Evolutionary conservation across 2,113 vertebrate genomes (phyloP).

Genomic region (Thymallus thymallus): DNA sequence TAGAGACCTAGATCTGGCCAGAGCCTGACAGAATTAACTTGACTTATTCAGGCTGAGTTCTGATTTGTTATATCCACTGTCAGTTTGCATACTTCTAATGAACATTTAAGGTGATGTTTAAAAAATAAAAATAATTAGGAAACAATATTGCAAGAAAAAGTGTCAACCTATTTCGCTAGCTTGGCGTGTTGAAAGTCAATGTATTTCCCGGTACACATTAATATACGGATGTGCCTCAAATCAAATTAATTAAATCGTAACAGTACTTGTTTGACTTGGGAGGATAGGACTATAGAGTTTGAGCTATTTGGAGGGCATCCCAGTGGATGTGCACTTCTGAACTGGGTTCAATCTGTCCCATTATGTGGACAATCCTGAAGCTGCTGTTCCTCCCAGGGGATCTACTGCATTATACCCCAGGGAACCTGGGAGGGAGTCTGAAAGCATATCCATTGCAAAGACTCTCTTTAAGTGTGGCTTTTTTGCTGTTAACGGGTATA

Average conservation of each 20-base stretch:
- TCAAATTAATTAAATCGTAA: neutral
- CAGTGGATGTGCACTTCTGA: conserved; percentile 18
- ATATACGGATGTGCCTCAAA: neutral
- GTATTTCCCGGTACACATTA: neutral
- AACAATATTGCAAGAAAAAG: neutral
- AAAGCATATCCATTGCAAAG: conserved; percentile 27
- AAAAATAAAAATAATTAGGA: too few relatives aligned
- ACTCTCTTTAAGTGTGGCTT: conserved; percentile 39
- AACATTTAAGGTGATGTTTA: neutral
- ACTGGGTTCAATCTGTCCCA: conserved; percentile 17
- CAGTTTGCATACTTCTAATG: conserved; percentile 6
- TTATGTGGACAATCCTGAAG: conserved; percentile 32
- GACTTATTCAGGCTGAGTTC: neutral
- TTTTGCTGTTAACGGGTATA: conserved; percentile 1
- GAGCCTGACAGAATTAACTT: too few relatives aligned
- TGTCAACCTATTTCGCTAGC: neutral
- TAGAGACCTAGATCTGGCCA: too few relatives aligned
- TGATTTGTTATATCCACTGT: conserved; percentile 35
- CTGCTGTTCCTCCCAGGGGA: conserved; percentile 28
- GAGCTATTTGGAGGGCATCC: too few relatives aligned
- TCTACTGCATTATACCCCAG: conserved; percentile 28
- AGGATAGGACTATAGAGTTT: neutral
- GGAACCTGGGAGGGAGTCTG: conserved; percentile 25
- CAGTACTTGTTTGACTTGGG: neutral
- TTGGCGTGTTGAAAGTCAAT: neutral